Evolutionary conservation across 2,888 invertebrate species (phyloP).

Genomic region (Chirona hameri): DNA sequence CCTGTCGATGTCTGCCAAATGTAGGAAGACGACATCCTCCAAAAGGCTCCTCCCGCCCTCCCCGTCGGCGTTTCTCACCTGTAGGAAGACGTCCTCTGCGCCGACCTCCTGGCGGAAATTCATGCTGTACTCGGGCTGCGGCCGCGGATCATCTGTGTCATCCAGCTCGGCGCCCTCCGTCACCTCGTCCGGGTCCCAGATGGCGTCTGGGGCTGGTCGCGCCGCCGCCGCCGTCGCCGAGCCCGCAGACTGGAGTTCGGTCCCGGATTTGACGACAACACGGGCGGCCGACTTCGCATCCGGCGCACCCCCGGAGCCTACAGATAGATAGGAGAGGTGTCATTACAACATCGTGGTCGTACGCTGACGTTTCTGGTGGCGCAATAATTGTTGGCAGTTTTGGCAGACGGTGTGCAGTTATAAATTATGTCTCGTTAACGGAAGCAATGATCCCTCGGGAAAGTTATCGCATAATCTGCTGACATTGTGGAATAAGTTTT

Average conservation of each 20-base stretch:
- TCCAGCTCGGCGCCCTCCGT: constrained; percentile 36
- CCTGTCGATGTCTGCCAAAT: too few species aligned
- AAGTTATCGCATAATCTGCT: too few species aligned
- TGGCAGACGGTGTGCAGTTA: too few species aligned
- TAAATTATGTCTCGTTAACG: too few species aligned
- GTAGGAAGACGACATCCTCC: too few species aligned
- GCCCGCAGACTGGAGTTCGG: neutral
- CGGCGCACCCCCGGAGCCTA: neutral
- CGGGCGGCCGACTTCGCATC: neutral
- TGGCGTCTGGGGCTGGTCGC: neutral
- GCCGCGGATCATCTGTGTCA: constrained; percentile 57
- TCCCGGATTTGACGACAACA: neutral
- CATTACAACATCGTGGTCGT: neutral
- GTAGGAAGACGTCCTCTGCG: constrained; percentile 79
- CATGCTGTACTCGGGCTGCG: constrained; percentile 70
- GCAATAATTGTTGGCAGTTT: neutral
- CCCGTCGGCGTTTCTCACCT: constrained; percentile 52
- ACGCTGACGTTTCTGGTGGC: neutral
- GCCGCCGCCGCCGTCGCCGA: neutral
- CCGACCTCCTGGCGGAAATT: constrained; percentile 79
- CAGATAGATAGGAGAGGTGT: neutral
- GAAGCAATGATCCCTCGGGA: too few species aligned
- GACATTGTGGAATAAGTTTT: too few species aligned
- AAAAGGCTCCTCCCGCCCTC: too few species aligned
- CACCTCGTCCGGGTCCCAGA: constrained; percentile 35